Base-by-base conservation (phyloP, 2,797 vertebrate genomes). In the Propithecus perrieri region DNA sequence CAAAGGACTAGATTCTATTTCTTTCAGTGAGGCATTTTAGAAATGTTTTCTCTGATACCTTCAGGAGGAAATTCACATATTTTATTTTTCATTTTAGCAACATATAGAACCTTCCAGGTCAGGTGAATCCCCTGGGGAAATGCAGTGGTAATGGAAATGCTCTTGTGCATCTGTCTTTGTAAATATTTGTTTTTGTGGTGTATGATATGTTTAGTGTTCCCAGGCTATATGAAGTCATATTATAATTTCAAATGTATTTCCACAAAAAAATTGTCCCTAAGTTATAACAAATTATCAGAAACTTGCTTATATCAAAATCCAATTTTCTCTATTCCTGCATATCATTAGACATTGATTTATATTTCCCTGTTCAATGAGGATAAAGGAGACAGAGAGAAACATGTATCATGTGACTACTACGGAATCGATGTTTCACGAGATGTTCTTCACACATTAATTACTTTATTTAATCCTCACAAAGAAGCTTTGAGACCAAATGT, bases 181-280 rank as follows among this genome's bases (percentile, higher is more conserved):
- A 97, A 97, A 97, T 95, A 97, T 97, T 98, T 98, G 91, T 72
- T 95, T 96, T 63, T 78, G 79, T 97, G 85, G 59, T 95, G 94
- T 92, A 94, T 92, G 84, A 95, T 89, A 55, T 95, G 93, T 89
- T 96, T 96, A 85, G 93, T 86, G 91, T 94, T 97, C 20, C 75
- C 67, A 84, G 97, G 97, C 97, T 96, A 96, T 85, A 85, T 38
- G 89, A 89, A 97, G 90, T 94, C 89, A 97, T 95, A 89, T 97
- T 97, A 96, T 95, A 91, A 96, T 96, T 96, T 97, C 93, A 95
- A 97, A 98, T 95, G 89, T 96, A 74, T 85, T 94, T 91, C 80
- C 65, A 84, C 53, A 95, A 90, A 87, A 95, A 89, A 85, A 76
- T 13, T 96, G 38, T 95, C 89, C 67, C 57, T 93, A 95, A 94